Base-by-base conservation (phyloP, 2,888 invertebrate genomes). In the Entomobrya multifasciata region DNA sequence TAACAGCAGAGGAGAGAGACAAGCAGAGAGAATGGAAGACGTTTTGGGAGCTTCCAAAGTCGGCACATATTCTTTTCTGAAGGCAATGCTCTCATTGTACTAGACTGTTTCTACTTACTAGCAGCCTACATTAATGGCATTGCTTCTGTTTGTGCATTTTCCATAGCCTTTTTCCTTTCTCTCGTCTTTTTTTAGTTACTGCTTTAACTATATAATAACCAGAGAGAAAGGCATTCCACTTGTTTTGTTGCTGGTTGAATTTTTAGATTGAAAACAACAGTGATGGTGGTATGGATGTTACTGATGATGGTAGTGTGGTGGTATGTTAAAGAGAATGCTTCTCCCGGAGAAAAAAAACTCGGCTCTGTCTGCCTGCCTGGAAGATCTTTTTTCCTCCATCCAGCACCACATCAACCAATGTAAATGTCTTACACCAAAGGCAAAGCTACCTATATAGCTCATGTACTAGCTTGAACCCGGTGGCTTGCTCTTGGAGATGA, bases 381-480 rank as follows among this genome's bases (percentile, higher is more conserved):
- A 62, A 25, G 10, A 49, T 65, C 65, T n/a, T n/a, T n/a, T n/a
- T n/a, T n/a, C 8, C n/a, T 36, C 65, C 17, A 65, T 49, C 49
- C 55, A 36, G n/a, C n/a, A n/a, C n/a, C n/a, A n/a, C n/a, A n/a
- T n/a, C n/a, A n/a, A n/a, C n/a, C n/a, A n/a, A n/a, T n/a, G n/a
- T n/a, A n/a, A n/a, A n/a, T n/a, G n/a, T n/a, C n/a, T n/a, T n/a
- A n/a, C n/a, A n/a, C 41, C 2, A 6, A 41, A 52, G n/a, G n/a
- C n/a, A n/a, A n/a, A n/a, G 49, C n/a, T n/a, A n/a, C n/a, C 72
- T 52, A 3, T 17, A 36, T 41, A n/a, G 13, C 8, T 55, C 17
- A 77, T 17, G n/a, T n/a, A n/a, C 44, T 52, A 52, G n/a, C 22
- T 52, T 41, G n/a, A 84, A 70, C 77, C 70, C 78, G 67, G 70